Evolutionary conservation across 2,113 vertebrate species (phyloP).

Genomic region (Herpailurus yagouaroundi): DNA sequence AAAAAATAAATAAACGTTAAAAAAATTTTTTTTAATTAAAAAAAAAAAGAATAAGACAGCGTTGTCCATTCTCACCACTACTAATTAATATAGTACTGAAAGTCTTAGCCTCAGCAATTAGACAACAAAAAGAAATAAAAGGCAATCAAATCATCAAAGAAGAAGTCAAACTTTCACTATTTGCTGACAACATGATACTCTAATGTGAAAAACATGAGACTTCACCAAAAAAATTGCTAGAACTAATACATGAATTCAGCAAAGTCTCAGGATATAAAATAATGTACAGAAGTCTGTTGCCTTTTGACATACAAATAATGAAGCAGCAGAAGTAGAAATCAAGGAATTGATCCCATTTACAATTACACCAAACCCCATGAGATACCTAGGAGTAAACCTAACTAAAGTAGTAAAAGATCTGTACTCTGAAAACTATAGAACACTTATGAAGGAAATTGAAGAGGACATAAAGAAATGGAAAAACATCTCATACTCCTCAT

Average conservation of each 20-base stretch:
- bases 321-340: not conserved
- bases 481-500: not conserved
- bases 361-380: not conserved
- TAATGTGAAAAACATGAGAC: not conserved
- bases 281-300: not conserved
- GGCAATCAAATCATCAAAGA: not conserved
- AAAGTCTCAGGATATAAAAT: not conserved
- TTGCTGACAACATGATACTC: not conserved
- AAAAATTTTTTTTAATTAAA: too few relatives aligned
- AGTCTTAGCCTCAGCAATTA: not conserved
- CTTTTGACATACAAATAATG: not conserved
- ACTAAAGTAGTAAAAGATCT: not conserved
- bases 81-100: not conserved
- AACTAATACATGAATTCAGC: not conserved
- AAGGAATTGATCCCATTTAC: not conserved
- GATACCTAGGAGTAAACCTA: not conserved
- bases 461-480: not conserved
- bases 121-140: not conserved
- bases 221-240: not conserved
- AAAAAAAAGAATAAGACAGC: not conserved
- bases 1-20: too few relatives aligned
- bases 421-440: not conserved
- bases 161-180: not conserved
- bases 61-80: not conserved
- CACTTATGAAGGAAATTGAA: not conserved